These are phyloP conservation scores for Caenorhabditis elegans DNA, from an alignment of 1,140 invertebrate species.

Conservation along the genomic window WBcel235 BX284602.5:1234001-1234500, in stretches of 20 bases:
- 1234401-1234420: not conserved
- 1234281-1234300: not conserved
- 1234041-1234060: too few relatives aligned
- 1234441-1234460: not conserved
- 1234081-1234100: too few relatives aligned
- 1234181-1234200: slow-evolving; percentile 19
- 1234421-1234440: slow-evolving; percentile 1
- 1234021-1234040: too few relatives aligned
- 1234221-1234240: not conserved
- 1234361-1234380: slow-evolving; percentile 7
- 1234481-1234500: too few relatives aligned
- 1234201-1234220: not conserved
- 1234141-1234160: not conserved
- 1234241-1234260: not conserved
- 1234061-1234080: too few relatives aligned
- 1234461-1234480: too few relatives aligned
- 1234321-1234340: slow-evolving; percentile 9
- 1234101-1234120: too few relatives aligned
- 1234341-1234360: not conserved
- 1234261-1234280: slow-evolving; percentile 8
- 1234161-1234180: not conserved
- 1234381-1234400: not conserved
- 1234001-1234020: too few relatives aligned
- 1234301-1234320: not conserved
- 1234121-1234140: too few relatives aligned